Base-by-base conservation (phyloP, 2,888 invertebrate genomes). In the Euplexia lucipara region DNA sequence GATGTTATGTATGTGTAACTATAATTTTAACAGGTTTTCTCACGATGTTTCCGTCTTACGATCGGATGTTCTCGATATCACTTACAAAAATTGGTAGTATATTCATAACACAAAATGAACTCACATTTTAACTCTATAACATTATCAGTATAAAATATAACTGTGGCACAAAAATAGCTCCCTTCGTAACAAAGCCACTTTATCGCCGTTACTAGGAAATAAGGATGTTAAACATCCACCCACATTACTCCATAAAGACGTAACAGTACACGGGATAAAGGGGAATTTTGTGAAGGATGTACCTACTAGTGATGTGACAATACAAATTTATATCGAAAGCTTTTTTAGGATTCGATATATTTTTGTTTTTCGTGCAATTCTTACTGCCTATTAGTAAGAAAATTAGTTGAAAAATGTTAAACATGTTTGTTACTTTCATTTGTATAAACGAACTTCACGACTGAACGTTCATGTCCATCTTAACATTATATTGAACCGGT, bases 181-280 rank as follows among this genome's bases (percentile, higher is more conserved):
- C 22, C 41, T 20, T 30, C 18, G 39, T 44, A 62, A 67, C 76
- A 62, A 59, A 62, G 62, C 58, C 52, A 69, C 54, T 75, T 74
- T 70, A 70, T 60, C 37, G 48, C 20, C 16, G 18, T 42, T 53
- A 57, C 65, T 70, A 58, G 34, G 42, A 47, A 70, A 54, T 53
- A 37, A 60, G 48, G 48, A 65, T 39, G 58, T 64, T 63, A 63
- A 62, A 44, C 66, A 64, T 44, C 41, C 34, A 48, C 75, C 65
- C 56, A 75, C 70, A 61, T 65, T 42, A 56, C 53, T 61, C 45
- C 42, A 42, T 49, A 70, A 75, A 70, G 45, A 65, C 53, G 45
- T 59, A 57, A 54, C 42, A 41, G 54, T 58, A 74, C 30, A 54
- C 22, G 26, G 45, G 52, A 57, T 65, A 26, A 57, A 64, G 65